Conservation (phyloP, 2,888 invertebrate species). For the Melanophora roralis region DNA sequence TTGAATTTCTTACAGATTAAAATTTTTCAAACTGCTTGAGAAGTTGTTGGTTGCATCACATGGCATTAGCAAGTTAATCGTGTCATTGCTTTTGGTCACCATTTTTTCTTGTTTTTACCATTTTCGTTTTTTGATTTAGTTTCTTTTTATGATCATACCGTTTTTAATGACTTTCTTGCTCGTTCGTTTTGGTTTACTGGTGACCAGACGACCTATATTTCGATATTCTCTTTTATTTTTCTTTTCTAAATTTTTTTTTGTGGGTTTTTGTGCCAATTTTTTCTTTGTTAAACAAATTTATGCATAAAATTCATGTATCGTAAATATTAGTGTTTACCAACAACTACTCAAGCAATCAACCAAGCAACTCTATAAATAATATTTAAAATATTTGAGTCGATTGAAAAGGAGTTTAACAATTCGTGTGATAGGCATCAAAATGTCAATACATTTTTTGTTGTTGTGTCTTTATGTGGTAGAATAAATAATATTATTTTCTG, state of each 20-base stretch:
- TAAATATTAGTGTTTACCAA: constrained; percentile 54
- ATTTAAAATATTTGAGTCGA: constrained; percentile 50
- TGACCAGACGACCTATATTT: constrained; percentile 62
- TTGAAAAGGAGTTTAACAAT: neutral
- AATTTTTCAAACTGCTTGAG: constrained; percentile 5
- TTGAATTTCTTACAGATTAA: constrained; percentile 27
- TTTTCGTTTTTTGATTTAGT: constrained; percentile 44
- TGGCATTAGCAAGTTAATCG: constrained; percentile 55
- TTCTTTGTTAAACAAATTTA: constrained; percentile 46
- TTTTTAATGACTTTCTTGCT: constrained; percentile 37
- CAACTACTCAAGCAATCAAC: constrained; percentile 6
- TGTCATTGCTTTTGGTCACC: constrained; percentile 58
- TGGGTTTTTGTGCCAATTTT: neutral
- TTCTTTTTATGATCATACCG: constrained; percentile 45
- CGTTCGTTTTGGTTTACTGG: constrained; percentile 21
- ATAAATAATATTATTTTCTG: too few relatives aligned
- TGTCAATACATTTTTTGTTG: constrained; percentile 21
- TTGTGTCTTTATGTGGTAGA: neutral
- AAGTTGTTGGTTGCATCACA: constrained; percentile 14
- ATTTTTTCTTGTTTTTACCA: neutral
- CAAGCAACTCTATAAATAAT: constrained; percentile 4
- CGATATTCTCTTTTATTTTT: constrained; percentile 5
- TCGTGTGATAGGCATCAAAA: constrained; percentile 41
- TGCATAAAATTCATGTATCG: constrained; percentile 58
- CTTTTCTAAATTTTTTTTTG: neutral